A percentile compares a stretch with the other conserved stretches of the same genome.
Conservation (phyloP, 2,113 vertebrate genomes). For the Cygnus atratus region DNA sequence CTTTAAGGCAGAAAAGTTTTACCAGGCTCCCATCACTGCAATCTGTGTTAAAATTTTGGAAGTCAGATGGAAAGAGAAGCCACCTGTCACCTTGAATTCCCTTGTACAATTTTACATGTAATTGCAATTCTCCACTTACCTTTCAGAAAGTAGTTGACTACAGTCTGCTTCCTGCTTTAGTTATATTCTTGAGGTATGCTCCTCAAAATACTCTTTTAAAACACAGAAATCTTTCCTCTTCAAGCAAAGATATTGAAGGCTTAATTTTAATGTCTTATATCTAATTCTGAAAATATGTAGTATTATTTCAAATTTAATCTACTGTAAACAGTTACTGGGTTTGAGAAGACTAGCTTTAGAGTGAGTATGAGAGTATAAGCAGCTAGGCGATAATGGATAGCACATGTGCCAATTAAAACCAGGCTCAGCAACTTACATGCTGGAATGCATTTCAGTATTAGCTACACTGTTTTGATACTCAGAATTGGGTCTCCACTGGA, state of each 20-base stretch:
- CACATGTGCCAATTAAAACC: not conserved
- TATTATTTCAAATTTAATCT: not conserved
- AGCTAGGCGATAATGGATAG: not conserved
- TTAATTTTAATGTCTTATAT: not conserved
- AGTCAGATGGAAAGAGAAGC: not conserved
- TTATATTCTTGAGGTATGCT: not conserved
- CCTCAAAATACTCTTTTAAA: not conserved
- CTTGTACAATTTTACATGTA: not conserved
- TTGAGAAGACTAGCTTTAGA: not conserved
- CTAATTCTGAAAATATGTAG: not conserved
- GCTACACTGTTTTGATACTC: not conserved
- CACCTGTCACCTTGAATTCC: not conserved
- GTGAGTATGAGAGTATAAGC: not conserved
- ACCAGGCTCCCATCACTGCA: not conserved
- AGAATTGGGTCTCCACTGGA: not conserved
- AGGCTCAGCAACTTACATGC: not conserved
- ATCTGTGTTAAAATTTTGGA: not conserved
- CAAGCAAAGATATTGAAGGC: not conserved
- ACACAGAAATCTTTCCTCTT: not conserved
- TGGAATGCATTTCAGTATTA: not conserved
- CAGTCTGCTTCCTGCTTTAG: not conserved
- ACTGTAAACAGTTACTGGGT: not conserved
- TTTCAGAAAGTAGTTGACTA: not conserved
- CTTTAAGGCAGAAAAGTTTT: not conserved
- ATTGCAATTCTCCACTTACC: accelerated